These are phyloP conservation scores for Phylloscopus whistleri DNA, from an alignment of 2,113 vertebrate genomes.

Conservation along the genomic window DNA sequence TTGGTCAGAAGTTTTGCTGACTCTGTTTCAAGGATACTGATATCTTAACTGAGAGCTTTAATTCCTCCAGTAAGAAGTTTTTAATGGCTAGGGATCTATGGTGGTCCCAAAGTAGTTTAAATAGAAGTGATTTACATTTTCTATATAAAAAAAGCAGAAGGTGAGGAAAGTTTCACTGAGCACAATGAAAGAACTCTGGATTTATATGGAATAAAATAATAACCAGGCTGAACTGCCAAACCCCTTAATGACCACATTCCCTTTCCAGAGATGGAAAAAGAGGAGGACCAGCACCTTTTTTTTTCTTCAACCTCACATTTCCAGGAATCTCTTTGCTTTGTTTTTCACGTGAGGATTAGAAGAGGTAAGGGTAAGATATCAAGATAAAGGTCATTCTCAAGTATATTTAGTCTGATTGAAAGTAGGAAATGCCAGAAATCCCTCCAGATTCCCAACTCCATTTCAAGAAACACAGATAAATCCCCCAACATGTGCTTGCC, in stretches of 20 bases:
- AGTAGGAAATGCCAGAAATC: constrained; percentile 35
- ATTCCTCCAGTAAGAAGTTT: background rate
- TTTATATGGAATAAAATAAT: constrained; percentile 50
- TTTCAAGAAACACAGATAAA: constrained; percentile 1
- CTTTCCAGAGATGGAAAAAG: constrained; percentile 46
- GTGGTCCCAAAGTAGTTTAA: constrained; percentile 5
- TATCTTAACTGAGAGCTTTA: background rate
- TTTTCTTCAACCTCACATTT: background rate
- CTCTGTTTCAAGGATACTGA: background rate
- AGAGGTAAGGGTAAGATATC: background rate
- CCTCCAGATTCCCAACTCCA: background rate
- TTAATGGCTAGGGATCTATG: background rate
- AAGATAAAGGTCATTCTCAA: background rate
- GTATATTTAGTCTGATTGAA: constrained; percentile 19
- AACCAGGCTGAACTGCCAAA: constrained; percentile 33
- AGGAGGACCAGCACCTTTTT: background rate
- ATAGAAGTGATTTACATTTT: constrained; percentile 15
- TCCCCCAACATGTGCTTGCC: background rate
- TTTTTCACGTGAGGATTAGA: background rate
- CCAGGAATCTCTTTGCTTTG: constrained; percentile 22
- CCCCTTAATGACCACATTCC: constrained; percentile 4
- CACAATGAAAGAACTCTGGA: background rate
- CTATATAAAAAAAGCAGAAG: background rate
- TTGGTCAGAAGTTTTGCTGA: background rate
- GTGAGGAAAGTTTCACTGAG: constrained; percentile 26